Percentiles rank a stretch among this genome's conserved stretches.
phyloP scores from a whole-genome alignment of 2,113 vertebrate genomes.

The Ptychochromis oligacanthus region DNA sequence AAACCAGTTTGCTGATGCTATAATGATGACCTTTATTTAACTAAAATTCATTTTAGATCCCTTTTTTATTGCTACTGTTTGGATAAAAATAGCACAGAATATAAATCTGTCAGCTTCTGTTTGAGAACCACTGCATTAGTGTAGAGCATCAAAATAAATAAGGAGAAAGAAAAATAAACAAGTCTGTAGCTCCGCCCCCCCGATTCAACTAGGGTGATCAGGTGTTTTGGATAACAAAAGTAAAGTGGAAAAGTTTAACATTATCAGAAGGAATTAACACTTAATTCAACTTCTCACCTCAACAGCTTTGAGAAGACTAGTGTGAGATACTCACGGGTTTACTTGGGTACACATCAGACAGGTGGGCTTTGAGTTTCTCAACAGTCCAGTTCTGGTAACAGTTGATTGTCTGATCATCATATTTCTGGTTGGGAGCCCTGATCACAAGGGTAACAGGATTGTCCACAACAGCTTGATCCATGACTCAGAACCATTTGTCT shows the following conservation, averaged over 20 bases:
- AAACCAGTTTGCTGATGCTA: no score
- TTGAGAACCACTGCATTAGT: not conserved
- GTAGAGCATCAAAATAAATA: not conserved
- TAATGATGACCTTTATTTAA: no score
- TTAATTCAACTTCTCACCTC: not conserved
- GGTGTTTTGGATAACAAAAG: not conserved
- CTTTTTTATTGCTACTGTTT: not conserved
- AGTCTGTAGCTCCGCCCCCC: no score
- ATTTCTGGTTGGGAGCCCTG: constrained; percentile 94
- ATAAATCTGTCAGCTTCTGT: not conserved
- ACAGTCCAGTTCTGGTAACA: constrained; percentile 95
- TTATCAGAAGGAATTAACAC: not conserved
- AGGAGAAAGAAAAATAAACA: no score
- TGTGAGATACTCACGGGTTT: constrained; percentile 86
- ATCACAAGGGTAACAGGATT: constrained; percentile 90
- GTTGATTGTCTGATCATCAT: constrained; percentile 92
- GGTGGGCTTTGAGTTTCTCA: constrained; percentile 89
- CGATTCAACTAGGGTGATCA: not conserved
- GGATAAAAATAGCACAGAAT: not conserved
- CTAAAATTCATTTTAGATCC: no score
- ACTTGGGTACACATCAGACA: constrained; percentile 92
- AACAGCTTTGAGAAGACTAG: not conserved
- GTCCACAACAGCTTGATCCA: constrained; percentile 84
- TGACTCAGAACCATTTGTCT: constrained; percentile 70
- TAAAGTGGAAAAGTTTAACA: not conserved